These are phyloP conservation scores for Brachystomella parvula DNA, from an alignment of 1,140 invertebrate genomes.

Conservation along the genomic window DNA sequence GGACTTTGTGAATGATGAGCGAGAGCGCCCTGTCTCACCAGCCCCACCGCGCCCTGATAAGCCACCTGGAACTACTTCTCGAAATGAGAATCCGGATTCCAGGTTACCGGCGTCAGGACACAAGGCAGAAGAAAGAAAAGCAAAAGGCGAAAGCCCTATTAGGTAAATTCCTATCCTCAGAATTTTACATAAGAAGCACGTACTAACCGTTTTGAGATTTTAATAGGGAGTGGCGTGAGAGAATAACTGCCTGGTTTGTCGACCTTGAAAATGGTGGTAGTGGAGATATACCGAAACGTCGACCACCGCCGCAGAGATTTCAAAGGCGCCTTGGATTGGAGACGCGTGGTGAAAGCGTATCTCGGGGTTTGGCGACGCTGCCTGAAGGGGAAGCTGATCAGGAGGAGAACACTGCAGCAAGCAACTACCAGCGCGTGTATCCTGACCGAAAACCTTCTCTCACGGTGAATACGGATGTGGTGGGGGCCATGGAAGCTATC, in stretches of 20 bases:
- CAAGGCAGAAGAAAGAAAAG: slow-evolving; percentile 3
- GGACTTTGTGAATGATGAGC: slow-evolving; percentile 46
- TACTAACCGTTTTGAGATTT: not conserved
- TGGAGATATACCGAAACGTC: slow-evolving; percentile 55
- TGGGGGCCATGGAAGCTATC: slow-evolving; percentile 73
- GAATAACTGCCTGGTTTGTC: slow-evolving; percentile 82
- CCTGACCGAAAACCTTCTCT: slow-evolving; percentile 69
- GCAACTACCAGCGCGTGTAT: slow-evolving; percentile 56
- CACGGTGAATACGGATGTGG: slow-evolving; percentile 71
- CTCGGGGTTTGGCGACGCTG: slow-evolving; percentile 55
- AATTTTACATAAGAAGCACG: not conserved
- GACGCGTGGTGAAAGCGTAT: slow-evolving; percentile 68
- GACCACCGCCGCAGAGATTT: slow-evolving; percentile 53
- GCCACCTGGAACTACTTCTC: not conserved
- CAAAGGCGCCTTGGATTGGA: slow-evolving; percentile 65
- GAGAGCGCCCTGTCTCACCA: slow-evolving; percentile 65
- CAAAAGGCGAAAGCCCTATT: slow-evolving; percentile 27
- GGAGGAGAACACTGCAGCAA: slow-evolving; percentile 39
- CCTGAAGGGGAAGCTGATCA: slow-evolving; percentile 54
- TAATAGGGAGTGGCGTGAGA: slow-evolving; percentile 66
- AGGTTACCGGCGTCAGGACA: slow-evolving; percentile 13
- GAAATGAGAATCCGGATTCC: slow-evolving; percentile 47
- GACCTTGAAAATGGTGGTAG: slow-evolving; percentile 72
- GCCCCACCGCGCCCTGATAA: slow-evolving; percentile 33
- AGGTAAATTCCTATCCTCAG: slow-evolving; percentile 12